phyloP scores from a whole-genome alignment of 2,888 invertebrate species.

The Torymus tubicola region DNA sequence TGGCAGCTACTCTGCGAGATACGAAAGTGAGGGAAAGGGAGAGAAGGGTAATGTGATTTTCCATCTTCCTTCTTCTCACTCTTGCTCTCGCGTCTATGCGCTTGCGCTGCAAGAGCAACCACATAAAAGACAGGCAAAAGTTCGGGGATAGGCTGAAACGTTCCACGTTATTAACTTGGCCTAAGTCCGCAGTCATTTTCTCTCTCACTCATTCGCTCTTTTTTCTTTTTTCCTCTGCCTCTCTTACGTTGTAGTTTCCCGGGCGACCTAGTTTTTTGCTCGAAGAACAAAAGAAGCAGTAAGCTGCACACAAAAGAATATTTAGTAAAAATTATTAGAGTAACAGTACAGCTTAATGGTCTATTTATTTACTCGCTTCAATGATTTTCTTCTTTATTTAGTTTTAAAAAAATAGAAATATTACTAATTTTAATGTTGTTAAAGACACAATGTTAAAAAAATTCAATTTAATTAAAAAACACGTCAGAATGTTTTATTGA shows the following conservation, averaged over 20 bases:
- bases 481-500: too few species aligned
- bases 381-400: too few species aligned
- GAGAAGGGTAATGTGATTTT: too few species aligned
- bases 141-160: slow-evolving; percentile 13
- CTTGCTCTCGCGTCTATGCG: neutral
- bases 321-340: slow-evolving; percentile 22
- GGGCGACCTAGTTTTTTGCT: slow-evolving; percentile 20
- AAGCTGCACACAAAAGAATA: neutral
- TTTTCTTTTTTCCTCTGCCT: slow-evolving; percentile 24
- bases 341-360: neutral
- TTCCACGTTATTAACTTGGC: slow-evolving; percentile 42
- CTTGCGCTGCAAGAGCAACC: neutral
- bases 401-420: too few species aligned
- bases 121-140: slow-evolving; percentile 7
- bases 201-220: neutral
- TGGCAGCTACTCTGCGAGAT: slow-evolving; percentile 34
- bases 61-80: slow-evolving; percentile 1
- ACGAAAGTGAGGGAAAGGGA: too few species aligned
- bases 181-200: slow-evolving; percentile 19
- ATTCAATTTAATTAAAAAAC: too few species aligned
- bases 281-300: neutral
- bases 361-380: too few species aligned
- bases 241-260: neutral
- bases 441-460: too few species aligned
- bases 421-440: too few species aligned